Evolutionary conservation across 1,140 invertebrate genomes (phyloP).

Genomic region (Bathynomus jamesi): DNA sequence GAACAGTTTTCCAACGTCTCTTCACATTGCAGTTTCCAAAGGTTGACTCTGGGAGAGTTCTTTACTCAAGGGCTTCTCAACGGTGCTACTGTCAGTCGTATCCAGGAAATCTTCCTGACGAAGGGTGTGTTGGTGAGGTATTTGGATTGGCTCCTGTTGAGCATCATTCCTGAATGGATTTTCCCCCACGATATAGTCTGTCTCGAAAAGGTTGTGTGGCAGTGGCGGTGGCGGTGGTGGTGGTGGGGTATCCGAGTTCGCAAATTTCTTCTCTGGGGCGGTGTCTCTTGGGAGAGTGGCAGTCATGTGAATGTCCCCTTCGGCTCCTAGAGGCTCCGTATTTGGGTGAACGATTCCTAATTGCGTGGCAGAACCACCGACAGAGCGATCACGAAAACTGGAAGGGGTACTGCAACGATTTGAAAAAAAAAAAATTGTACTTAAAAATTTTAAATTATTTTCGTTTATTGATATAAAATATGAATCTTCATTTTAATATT

Average conservation of each 20-base stretch:
- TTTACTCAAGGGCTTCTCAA: background rate
- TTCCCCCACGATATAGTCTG: background rate
- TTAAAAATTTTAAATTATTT: too few relatives aligned
- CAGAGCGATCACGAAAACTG: conserved; percentile 11
- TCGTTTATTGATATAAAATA: too few relatives aligned
- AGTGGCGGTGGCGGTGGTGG: too few relatives aligned
- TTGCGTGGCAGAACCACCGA: background rate
- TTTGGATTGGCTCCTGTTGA: background rate
- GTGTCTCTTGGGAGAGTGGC: conserved; percentile 22
- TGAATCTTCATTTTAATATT: too few relatives aligned
- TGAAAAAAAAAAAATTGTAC: conserved; percentile 5
- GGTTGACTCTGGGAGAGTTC: conserved; percentile 25
- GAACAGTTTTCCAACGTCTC: background rate
- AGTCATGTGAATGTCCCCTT: conserved; percentile 16
- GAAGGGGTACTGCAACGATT: conserved; percentile 9
- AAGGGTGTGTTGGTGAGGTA: conserved; percentile 10
- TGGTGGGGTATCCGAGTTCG: too few relatives aligned
- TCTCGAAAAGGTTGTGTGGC: background rate
- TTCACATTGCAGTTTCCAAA: conserved; percentile 26
- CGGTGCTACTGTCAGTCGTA: background rate
- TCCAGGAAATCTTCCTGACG: conserved; percentile 11
- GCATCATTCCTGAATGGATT: background rate
- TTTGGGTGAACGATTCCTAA: background rate
- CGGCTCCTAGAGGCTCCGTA: background rate
- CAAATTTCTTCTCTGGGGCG: background rate